A percentile compares a stretch with the other conserved stretches of the same genome.
Evolutionary conservation across 2,797 vertebrate species (phyloP).

Genomic region (Poeciliopsis gracilis): DNA sequence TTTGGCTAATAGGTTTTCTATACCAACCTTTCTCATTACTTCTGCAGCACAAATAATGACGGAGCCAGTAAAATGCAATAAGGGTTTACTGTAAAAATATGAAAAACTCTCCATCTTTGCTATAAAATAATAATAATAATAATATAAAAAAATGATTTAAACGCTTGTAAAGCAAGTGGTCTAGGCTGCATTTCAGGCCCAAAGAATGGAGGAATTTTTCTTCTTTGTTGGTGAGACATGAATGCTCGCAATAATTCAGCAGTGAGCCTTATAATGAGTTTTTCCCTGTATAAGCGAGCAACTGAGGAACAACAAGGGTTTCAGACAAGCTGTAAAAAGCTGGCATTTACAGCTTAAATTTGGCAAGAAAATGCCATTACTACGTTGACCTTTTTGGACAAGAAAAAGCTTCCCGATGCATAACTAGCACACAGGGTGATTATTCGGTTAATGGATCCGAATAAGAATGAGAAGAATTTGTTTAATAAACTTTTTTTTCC

Average conservation of each 20-base stretch:
- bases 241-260: conserved; percentile 50
- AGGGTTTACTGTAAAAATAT: conserved; percentile 3
- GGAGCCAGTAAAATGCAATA: background rate
- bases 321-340: conserved; percentile 60
- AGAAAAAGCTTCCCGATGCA: conserved; percentile 43
- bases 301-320: conserved; percentile 60
- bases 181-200: conserved; percentile 2
- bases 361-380: conserved; percentile 81
- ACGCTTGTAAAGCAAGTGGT: conserved; percentile 26
- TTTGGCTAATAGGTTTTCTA: background rate
- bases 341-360: conserved; percentile 71
- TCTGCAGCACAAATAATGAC: background rate
- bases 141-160: conserved; percentile 24
- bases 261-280: conserved; percentile 54
- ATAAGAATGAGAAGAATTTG: conserved; percentile 29
- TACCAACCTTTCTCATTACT: background rate
- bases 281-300: conserved; percentile 46
- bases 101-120: conserved; percentile 32
- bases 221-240: conserved; percentile 57
- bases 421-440: conserved; percentile 23
- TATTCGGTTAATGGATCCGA: conserved; percentile 34
- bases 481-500: conserved; percentile 4
- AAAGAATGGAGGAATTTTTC: conserved; percentile 43
- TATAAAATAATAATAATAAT: conserved; percentile 17
- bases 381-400: conserved; percentile 65